These are phyloP conservation scores for Antedon mediterranea DNA, from an alignment of 53 echinoderm and acorn worm genomes.

Conservation along the genomic window DNA sequence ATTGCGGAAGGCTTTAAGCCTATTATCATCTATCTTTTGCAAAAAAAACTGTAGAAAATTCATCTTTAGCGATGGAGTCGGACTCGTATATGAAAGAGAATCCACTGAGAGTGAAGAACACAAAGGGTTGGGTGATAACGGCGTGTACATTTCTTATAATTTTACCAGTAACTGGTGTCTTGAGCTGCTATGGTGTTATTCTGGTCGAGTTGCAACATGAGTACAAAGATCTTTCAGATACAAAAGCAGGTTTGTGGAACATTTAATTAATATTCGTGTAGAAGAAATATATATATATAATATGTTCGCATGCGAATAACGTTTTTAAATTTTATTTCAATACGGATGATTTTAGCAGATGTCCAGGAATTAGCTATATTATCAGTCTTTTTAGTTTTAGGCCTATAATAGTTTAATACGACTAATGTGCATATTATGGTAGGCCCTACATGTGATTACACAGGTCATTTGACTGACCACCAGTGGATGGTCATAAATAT, in stretches of 20 bases:
- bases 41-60: not conserved
- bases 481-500: too few species aligned
- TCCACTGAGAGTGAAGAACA: slow-evolving; percentile 36
- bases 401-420: too few species aligned
- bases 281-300: not conserved
- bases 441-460: too few species aligned
- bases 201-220: slow-evolving; percentile 78
- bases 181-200: slow-evolving; percentile 78
- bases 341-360: too few species aligned
- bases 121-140: slow-evolving; percentile 87
- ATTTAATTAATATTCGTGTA: slow-evolving; percentile 9
- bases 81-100: not conserved
- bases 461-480: too few species aligned
- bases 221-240: slow-evolving; percentile 51
- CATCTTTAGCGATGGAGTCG: not conserved
- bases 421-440: too few species aligned
- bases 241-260: slow-evolving; percentile 50
- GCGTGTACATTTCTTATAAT: slow-evolving; percentile 73
- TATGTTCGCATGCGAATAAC: too few species aligned
- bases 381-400: too few species aligned
- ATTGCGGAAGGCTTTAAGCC: too few species aligned
- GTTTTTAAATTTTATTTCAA: too few species aligned
- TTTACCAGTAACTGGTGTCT: slow-evolving; percentile 70
- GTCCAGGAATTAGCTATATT: too few species aligned
- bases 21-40: too few species aligned